Base-by-base conservation (phyloP, 1,140 invertebrate species). In the Scaptodrosophila lebanonensis region DNA sequence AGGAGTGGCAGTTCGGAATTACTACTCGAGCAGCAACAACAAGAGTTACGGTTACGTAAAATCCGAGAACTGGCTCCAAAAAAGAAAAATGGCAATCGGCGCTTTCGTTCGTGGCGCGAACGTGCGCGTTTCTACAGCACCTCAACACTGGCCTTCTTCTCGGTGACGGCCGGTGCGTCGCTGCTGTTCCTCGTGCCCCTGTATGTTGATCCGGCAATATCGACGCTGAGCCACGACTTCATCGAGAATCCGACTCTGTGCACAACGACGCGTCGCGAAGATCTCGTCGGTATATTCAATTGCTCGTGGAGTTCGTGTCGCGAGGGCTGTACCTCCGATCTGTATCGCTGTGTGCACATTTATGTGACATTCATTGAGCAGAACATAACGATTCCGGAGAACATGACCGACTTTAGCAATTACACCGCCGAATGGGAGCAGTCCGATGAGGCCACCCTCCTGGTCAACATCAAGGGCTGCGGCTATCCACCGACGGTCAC, bases 131-230 rank as follows among this genome's bases (percentile, higher is more conserved):
- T 94, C 76, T 95, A 95, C 88, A 91, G 92, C 50, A 95, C 94
- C 43, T 93, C 93, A 40, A 90, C 93, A 56, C 88, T 95, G 54
- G 93, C 92, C 32, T 90, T 94, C 69, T 89, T 93, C 43, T 91
- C 94, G 30, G 93, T 94, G 61, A 93, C 93, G 39, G 93, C 94
- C 27, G 93, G 93, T 29, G 93, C 94, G 17, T 93, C 94, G 1
- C 89, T 96, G 18, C 89, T 96, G 25, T 96, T 97, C 88, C 89
- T 96, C 33, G 94, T 96, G 33, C 95, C 95, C 33, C 89, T 96
- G n/a, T 95, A 96, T 87, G 94, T 95, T 30, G 86, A 97, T 87
- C 94, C 95, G 17, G 95, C 95, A n/a, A 91, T 97, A 57, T 95
- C 94, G 68, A 95, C 95, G 2, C 87, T 96, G 42, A 92, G 92